Evolutionary conservation across 2,797 vertebrate genomes (phyloP).

Genomic region (Macrochelys suwanniensis): DNA sequence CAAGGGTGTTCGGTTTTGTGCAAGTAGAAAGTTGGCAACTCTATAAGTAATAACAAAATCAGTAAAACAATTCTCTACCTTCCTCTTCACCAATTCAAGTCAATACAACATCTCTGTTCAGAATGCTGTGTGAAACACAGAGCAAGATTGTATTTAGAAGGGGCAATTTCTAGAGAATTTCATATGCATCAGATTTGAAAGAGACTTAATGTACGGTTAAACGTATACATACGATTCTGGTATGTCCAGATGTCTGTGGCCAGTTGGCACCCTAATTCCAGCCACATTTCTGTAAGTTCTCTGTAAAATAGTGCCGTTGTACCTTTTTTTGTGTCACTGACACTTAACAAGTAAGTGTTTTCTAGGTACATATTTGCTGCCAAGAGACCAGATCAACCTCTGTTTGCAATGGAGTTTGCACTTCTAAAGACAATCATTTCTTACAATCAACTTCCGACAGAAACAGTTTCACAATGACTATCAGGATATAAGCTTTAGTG

Average conservation of each 20-base stretch:
- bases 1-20: no score
- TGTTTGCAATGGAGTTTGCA: constrained; percentile 43
- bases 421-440: neutral
- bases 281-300: neutral
- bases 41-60: neutral
- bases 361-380: constrained; percentile 29
- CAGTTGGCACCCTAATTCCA: neutral
- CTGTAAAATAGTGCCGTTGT: constrained; percentile 36
- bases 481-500: neutral
- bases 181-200: neutral
- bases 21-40: no score
- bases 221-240: accelerated
- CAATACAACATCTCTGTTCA: neutral
- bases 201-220: neutral
- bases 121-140: neutral
- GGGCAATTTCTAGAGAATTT: neutral
- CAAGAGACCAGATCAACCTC: constrained; percentile 51
- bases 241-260: neutral
- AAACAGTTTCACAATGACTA: neutral
- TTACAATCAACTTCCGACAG: constrained; percentile 5
- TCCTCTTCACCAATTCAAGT: neutral
- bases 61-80: neutral
- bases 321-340: neutral
- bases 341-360: constrained; percentile 53
- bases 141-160: neutral